Base-by-base conservation (phyloP, 2,888 invertebrate genomes). In the Marasmarcha lunaedactyla region DNA sequence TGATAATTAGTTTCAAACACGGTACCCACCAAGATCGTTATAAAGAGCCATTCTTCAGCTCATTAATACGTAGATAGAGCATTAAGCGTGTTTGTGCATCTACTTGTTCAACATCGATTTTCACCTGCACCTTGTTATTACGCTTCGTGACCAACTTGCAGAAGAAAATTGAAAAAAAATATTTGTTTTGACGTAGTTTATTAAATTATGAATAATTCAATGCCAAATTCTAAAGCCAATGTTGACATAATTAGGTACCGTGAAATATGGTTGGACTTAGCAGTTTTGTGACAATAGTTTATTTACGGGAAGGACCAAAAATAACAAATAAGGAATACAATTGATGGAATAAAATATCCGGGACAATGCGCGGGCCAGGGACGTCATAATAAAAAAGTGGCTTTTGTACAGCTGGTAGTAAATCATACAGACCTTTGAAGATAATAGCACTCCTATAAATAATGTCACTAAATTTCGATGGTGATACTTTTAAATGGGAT, bases 401-500 rank as follows among this genome's bases (percentile, higher is more conserved):
- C 78, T 72, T 74, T 81, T 83, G 81, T 81, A 65, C 59, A 54
- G 50, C 51, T 53, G 65, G 72, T 59, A 71, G 78, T 81, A 83
- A 81, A 83, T 83, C 78, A 81, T 78, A 71, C 63, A 71, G 71
- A 73, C 71, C 68, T 77, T 77, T 74, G 70, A 72, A 71, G 62
- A 67, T 74, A 81, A 81, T 78, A 71, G 74, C 70, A 68, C 53
- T n/a, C 64, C 69, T 74, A 78, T 81, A 83, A 83, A 83, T 81
- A 71, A 78, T 66, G 66, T 48, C 59, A 66, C 64, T 49, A 76
- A 30, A 77, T 72, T 69, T 70, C 68, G 63, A 65, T 63, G 66
- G 63, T 57, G 60, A 61, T 63, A 58, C 57, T 66, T 63, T 68
- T 62, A 64, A 64, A 53, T 49, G 65, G 65, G 67, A 68, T 66